These are phyloP conservation scores for Diplodus puntazzo DNA, from an alignment of 2,797 vertebrate species.

Conservation along the genomic window DNA sequence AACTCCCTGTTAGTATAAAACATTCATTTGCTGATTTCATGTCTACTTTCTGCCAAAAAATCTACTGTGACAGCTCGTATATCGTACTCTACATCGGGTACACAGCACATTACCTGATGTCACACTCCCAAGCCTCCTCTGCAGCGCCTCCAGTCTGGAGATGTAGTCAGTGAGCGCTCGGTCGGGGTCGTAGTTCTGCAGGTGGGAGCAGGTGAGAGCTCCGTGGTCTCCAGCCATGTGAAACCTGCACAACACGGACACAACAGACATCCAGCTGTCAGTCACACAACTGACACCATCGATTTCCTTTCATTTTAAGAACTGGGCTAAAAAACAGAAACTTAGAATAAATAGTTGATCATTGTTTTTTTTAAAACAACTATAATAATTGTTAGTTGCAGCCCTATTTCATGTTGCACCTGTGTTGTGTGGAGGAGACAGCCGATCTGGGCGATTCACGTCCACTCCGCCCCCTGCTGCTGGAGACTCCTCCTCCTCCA, in stretches of 20 bases:
- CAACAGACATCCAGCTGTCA: not conserved
- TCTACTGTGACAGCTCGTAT: not conserved
- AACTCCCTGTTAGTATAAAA: no score
- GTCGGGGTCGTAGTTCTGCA: conserved; percentile 97
- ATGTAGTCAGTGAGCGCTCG: conserved; percentile 97
- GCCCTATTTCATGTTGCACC: conserved; percentile 66
- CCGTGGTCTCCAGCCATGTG: conserved; percentile 84
- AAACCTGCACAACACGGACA: conserved; percentile 80
- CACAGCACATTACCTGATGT: conserved; percentile 88
- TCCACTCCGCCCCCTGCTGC: conserved; percentile 88
- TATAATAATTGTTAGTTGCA: not conserved
- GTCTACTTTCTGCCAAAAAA: not conserved
- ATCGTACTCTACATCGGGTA: no score
- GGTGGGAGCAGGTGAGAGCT: conserved; percentile 90
- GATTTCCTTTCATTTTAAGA: no score
- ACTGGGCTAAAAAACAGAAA: no score
- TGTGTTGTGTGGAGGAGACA: conserved; percentile 84
- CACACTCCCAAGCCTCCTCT: conserved; percentile 92
- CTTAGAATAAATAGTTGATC: not conserved
- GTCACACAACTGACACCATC: not conserved
- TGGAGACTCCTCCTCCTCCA: conserved; percentile 80
- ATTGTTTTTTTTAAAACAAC: not conserved
- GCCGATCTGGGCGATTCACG: conserved; percentile 89
- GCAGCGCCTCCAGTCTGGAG: conserved; percentile 93
- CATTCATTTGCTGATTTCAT: not conserved